These are phyloP conservation scores for Drosophila pseudotakahashii DNA, from an alignment of 2,888 invertebrate species.

Conservation along the genomic window DNA sequence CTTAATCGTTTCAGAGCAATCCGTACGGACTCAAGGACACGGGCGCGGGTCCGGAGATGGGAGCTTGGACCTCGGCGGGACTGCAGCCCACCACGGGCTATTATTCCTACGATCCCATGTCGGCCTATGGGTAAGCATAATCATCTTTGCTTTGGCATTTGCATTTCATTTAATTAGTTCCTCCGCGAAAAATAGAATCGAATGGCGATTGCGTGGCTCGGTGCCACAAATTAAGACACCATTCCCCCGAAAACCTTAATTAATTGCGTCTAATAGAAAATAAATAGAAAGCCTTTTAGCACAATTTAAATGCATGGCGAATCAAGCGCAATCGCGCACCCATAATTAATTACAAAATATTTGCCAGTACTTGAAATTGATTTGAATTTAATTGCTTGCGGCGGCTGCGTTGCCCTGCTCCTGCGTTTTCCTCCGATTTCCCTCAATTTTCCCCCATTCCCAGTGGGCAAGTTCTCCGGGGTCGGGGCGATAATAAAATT, in stretches of 20 bases:
- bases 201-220: conserved; percentile 1
- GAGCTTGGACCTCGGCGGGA: conserved; percentile 95
- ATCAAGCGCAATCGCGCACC: conserved; percentile 61
- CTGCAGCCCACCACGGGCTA: conserved; percentile 95
- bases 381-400: conserved; percentile 80
- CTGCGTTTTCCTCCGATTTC: conserved; percentile 12
- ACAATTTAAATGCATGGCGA: conserved; percentile 31
- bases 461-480: conserved; percentile 2
- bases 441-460: not conserved
- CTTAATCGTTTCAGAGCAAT: conserved; percentile 90
- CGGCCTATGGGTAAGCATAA: conserved; percentile 94
- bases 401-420: conserved; percentile 34
- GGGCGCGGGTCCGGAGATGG: conserved; percentile 93
- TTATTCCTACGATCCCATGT: conserved; percentile 96
- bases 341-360: conserved; percentile 81
- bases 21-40: conserved; percentile 94
- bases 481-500: conserved; percentile 72
- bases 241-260: conserved; percentile 11
- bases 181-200: not conserved
- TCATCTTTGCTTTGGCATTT: too few species aligned
- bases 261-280: conserved; percentile 38
- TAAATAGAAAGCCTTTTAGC: conserved; percentile 43
- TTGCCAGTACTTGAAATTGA: conserved; percentile 81
- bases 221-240: conserved; percentile 14
- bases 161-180: conserved; percentile 3